phyloP scores from a whole-genome alignment of 2,888 invertebrate genomes.

The Neelides folsomi region DNA sequence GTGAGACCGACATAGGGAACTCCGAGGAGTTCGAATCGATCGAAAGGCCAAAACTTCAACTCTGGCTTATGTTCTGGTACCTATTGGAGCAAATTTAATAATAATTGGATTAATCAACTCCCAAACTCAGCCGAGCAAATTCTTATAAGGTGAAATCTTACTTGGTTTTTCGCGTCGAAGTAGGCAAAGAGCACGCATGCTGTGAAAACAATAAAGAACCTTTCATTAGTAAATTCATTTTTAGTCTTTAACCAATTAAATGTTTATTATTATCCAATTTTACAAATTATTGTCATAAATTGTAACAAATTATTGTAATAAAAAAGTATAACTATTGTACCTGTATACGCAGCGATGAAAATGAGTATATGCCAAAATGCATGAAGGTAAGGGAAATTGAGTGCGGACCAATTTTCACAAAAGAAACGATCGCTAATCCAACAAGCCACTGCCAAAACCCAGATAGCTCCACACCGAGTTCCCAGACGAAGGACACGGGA shows the following conservation, averaged over 20 bases:
- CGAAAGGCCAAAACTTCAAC: conserved; percentile 61
- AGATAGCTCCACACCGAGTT: conserved; percentile 53
- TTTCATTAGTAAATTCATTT: too few relatives aligned
- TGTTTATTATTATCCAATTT: too few relatives aligned
- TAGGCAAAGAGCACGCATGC: conserved; percentile 64
- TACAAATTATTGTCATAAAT: too few relatives aligned
- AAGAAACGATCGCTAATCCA: conserved; percentile 67
- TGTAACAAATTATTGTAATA: too few relatives aligned
- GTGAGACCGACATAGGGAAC: conserved; percentile 52
- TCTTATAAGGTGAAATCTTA: conserved; percentile 27
- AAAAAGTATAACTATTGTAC: too few relatives aligned
- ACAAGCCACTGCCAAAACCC: conserved; percentile 56
- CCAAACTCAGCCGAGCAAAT: background rate
- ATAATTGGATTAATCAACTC: background rate
- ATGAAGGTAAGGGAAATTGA: conserved; percentile 69
- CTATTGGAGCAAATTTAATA: conserved; percentile 6
- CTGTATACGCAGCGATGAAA: conserved; percentile 56
- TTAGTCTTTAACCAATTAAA: too few relatives aligned
- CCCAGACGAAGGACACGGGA: conserved; percentile 57
- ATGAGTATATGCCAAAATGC: conserved; percentile 71
- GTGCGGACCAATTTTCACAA: conserved; percentile 62
- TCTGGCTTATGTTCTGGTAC: conserved; percentile 53
- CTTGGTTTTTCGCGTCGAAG: conserved; percentile 58
- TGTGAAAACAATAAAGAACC: conserved; percentile 38
- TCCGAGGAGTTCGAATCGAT: conserved; percentile 58